Base-by-base conservation (phyloP, 2,888 invertebrate species). In the Encarsia formosa region DNA sequence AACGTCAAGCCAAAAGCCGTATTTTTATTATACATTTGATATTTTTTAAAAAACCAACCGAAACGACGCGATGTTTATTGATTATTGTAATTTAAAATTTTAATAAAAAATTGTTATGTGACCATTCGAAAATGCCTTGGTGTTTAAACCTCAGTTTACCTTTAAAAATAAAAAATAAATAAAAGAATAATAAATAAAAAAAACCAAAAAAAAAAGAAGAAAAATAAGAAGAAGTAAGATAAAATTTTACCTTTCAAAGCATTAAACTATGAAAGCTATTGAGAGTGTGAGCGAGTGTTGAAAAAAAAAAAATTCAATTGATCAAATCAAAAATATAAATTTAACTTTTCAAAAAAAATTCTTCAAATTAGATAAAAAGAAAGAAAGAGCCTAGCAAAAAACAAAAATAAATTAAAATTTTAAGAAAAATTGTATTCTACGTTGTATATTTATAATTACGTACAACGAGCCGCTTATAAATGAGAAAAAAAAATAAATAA, bases 391-490 rank as follows among this genome's bases (percentile, higher is more conserved):
- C 19, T 40, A 8, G 37, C 16, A 31, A 32, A 24, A 24, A 34
- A 47, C 11, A 29, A 31, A 32, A 26, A 20, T 6, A 40, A 24
- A 26, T 6, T 5, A 13, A 29, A 6, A 29, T n/a, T 11, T 13
- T 6, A 19, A 41, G 4, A 26, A 26, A 26, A 4, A n/a, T 16
- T 3, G 8, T 3, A 52, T 47, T 52, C 37, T 44, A 53, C 40
- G 52, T 53, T 56, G 49, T 47, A 58, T 43, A 59, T 57, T 54
- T 52, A 52, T 48, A 57, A 59, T 54, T 49, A 47, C 46, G 51
- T 44, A 47, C 52, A 37, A 53, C 38, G 54, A 52, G 49, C 52
- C 23, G 49, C 55, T 51, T 53, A 32, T 32, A 43, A 45, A 48
- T 40, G 40, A 26, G 43, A 42, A 56, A 51, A 44, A 44, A 35